phyloP scores from a whole-genome alignment of 1,140 invertebrate species.

The Polypedilum pembai region DNA sequence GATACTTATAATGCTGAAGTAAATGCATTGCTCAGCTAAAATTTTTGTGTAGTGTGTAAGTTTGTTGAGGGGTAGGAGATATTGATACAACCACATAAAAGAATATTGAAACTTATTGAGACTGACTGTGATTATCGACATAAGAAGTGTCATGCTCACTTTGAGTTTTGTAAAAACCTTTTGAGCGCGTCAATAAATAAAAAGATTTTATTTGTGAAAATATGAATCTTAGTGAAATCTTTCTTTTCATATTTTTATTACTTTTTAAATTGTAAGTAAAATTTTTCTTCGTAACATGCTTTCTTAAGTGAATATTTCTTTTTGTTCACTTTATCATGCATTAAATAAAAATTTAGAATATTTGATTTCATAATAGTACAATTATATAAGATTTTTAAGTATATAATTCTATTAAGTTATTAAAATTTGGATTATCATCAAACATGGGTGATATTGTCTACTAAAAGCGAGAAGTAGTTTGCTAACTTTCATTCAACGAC shows the following conservation, averaged over 20 bases:
- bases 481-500: background rate
- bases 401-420: background rate
- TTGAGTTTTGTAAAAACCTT: slow-evolving; percentile 3
- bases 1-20: background rate
- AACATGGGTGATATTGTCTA: no score
- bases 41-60: background rate
- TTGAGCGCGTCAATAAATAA: slow-evolving; percentile 16
- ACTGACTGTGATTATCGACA: background rate
- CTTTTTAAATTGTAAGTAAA: no score
- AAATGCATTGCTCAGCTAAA: background rate
- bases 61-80: background rate
- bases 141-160: slow-evolving; percentile 10
- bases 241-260: no score
- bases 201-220: background rate
- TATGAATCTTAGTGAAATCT: no score
- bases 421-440: background rate
- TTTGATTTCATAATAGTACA: background rate
- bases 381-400: background rate
- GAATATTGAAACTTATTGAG: background rate
- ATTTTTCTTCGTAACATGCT: no score
- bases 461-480: background rate
- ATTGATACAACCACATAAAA: background rate
- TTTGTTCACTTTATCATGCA: no score
- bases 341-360: slow-evolving; percentile 10
- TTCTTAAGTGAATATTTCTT: no score